phyloP scores from a whole-genome alignment of 2,888 invertebrate species.

The Neoaliturus tenellus region DNA sequence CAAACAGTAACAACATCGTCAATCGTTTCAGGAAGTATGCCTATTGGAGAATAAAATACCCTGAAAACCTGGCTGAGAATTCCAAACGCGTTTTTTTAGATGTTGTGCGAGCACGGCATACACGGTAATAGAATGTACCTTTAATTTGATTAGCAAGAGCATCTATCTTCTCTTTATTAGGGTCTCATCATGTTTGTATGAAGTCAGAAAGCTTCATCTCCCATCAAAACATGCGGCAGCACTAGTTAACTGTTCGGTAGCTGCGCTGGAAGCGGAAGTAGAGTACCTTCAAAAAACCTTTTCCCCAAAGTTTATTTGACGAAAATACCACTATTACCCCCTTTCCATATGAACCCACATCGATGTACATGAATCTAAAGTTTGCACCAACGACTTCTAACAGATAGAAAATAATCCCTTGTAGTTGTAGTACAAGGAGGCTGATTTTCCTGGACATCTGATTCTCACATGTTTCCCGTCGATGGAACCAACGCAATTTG shows the following conservation, averaged over 20 bases:
- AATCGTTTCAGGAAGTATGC: constrained; percentile 40
- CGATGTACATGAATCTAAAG: constrained; percentile 13
- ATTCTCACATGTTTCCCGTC: constrained; percentile 38
- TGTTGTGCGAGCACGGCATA: constrained; percentile 46
- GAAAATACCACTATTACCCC: constrained; percentile 52
- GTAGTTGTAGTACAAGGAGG: constrained; percentile 38
- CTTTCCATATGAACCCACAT: constrained; percentile 52
- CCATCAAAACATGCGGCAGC: constrained; percentile 52
- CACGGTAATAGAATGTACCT: constrained; percentile 48
- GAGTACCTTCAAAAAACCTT: constrained; percentile 8
- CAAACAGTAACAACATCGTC: constrained; percentile 32
- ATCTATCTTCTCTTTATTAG: constrained; percentile 17
- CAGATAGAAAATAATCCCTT: constrained; percentile 24
- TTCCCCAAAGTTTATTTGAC: constrained; percentile 48
- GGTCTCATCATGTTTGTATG: constrained; percentile 50
- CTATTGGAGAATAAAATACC: constrained; percentile 48
- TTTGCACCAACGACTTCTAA: constrained; percentile 20
- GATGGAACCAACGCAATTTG: constrained; percentile 23
- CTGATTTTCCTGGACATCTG: neutral
- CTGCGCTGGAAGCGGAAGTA: constrained; percentile 12
- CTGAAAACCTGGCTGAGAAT: constrained; percentile 50
- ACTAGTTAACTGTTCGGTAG: neutral
- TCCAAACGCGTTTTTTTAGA: constrained; percentile 52
- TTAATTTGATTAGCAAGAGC: constrained; percentile 43
- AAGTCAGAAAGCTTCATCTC: constrained; percentile 53